phyloP scores from a whole-genome alignment of 2,888 invertebrate genomes.

The Meloe dianella region DNA sequence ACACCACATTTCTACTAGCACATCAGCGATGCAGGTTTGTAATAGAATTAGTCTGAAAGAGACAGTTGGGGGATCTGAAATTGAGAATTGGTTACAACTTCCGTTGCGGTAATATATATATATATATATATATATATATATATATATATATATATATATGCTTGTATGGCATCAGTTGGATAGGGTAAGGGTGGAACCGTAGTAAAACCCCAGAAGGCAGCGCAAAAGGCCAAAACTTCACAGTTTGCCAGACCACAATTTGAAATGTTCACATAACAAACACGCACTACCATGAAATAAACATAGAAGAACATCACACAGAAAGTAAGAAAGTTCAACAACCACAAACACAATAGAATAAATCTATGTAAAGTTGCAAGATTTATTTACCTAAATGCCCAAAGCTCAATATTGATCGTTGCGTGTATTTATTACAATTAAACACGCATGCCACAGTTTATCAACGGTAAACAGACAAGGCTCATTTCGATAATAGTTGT shows the following conservation, averaged over 20 bases:
- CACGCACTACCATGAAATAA: conserved; percentile 4
- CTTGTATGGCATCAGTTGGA: too few relatives aligned
- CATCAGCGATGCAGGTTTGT: conserved; percentile 14
- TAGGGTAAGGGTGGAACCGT: neutral
- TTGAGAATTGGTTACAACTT: neutral
- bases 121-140: too few relatives aligned
- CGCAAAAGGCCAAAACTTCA: neutral
- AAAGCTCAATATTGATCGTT: neutral
- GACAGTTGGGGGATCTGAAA: neutral
- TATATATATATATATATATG: too few relatives aligned
- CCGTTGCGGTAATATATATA: neutral
- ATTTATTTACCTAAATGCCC: too few relatives aligned
- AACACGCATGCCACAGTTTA: neutral
- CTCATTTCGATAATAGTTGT: neutral
- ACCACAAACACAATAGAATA: neutral
- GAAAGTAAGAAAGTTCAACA: neutral
- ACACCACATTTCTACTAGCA: conserved; percentile 41
- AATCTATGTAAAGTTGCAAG: too few relatives aligned
- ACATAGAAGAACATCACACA: neutral
- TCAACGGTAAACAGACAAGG: neutral
- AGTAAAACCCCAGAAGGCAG: neutral
- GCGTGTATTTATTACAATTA: neutral
- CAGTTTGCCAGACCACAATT: neutral
- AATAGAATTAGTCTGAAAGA: neutral
- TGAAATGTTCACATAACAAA: conserved; percentile 1